Evolutionary conservation across 2,888 invertebrate species (phyloP), one percentile per base, ranked within the genome.

Genomic region (Drosophila fungiperda): DNA sequence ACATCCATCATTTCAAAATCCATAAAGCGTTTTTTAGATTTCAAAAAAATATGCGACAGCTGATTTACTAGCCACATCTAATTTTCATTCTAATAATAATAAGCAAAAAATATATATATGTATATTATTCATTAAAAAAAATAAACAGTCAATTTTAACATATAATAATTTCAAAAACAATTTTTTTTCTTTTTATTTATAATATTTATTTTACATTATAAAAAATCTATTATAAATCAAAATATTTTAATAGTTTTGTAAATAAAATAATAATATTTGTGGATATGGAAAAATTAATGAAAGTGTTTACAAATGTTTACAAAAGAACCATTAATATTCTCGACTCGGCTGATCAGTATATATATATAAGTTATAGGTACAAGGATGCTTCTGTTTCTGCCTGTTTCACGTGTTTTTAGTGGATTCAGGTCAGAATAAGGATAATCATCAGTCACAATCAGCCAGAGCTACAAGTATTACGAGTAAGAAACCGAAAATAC

Each of bases 1-100:
- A 68, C 29, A 68, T 65, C 36, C 36, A 64, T 64, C 63, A 63
- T 42, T 50, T n/a, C 11, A 11, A 50, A 32, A 50, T 50, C 52
- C 52, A 33, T 29, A 33, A 15, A 52, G 52, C 45, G 17, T 45
- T 45, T 45, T 20, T 12, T 20, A 50, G 8, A 17, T 50, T 7
- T 50, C 9, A 5, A 12, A 60, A 12, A 35, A 45, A 17, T 0
- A 35, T 29, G 33, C 9, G 12, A 20, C 15, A 23, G 9, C 17
- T 9, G 3, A 12, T 20, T 45, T 12, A 20, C 12, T 7, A 3
- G 6, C 7, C 3, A 5, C 20, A 6, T 7, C 7, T 7, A 20
- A 20, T 45, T 20, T 20, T 6, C 42, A 42, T 20, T 42, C 38
- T n/a, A 17, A 40, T 40, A n/a, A 40, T 1, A n/a, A 11, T 5